Percentiles rank a stretch among this genome's conserved stretches.
Conservation (phyloP, 1,140 invertebrate genomes). For the Helicoverpa armigera region DNA sequence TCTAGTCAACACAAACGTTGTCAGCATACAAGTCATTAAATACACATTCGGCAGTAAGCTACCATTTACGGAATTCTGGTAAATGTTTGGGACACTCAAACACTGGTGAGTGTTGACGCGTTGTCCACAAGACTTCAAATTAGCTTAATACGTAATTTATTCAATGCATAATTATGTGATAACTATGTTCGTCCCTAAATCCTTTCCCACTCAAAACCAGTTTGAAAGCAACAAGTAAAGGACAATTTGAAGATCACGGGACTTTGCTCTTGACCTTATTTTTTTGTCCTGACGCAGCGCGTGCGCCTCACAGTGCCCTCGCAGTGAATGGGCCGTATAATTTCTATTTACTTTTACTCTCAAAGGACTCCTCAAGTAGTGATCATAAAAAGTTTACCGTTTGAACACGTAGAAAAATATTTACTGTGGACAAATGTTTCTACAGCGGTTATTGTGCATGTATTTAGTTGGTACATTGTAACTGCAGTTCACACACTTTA, state of each 20-base stretch:
- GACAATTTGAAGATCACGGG: conserved; percentile 45
- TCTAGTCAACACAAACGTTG: conserved; percentile 34
- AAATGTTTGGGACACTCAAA: conserved; percentile 34
- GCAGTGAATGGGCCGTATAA: conserved; percentile 77
- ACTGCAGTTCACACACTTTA: conserved; percentile 45
- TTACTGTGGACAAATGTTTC: conserved; percentile 71
- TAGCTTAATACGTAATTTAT: conserved; percentile 20
- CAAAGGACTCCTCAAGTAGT: conserved; percentile 65
- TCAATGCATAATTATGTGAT: conserved; percentile 19
- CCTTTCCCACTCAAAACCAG: conserved; percentile 16
- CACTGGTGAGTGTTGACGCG: conserved; percentile 8
- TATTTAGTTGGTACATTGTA: conserved; percentile 57
- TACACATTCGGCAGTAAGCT: conserved; percentile 32
- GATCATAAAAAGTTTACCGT: conserved; percentile 72
- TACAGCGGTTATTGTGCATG: conserved; percentile 59
- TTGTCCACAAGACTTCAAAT: conserved; percentile 14
- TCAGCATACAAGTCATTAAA: conserved; percentile 35
- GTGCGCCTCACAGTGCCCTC: conserved; percentile 62
- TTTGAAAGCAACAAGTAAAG: conserved; percentile 29
- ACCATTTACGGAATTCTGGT: conserved; percentile 8
- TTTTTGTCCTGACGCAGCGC: conserved; percentile 66
- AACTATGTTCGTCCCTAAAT: neutral
- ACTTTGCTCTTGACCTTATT: conserved; percentile 64
- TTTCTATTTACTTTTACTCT: conserved; percentile 82
- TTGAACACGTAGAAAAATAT: conserved; percentile 70